A percentile compares a stretch with the other conserved stretches of the same genome.
These are phyloP conservation scores for Drosophila setosimentum DNA, from an alignment of 2,888 invertebrate species.

Conservation along the genomic window DNA sequence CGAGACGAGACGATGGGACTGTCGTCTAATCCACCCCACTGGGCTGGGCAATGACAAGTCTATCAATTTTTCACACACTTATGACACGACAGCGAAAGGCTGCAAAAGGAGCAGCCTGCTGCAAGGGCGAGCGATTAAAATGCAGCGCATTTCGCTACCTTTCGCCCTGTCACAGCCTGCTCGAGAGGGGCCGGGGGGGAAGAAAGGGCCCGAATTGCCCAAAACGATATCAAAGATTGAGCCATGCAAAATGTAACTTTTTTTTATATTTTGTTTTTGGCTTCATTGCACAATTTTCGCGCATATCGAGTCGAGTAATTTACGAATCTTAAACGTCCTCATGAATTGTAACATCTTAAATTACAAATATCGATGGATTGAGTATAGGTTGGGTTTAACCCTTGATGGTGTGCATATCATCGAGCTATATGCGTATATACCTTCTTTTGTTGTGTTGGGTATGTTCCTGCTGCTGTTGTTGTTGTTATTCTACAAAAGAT, in stretches of 20 bases:
- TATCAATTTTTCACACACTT: constrained; percentile 80
- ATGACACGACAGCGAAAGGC: constrained; percentile 60
- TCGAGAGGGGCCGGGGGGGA: neutral
- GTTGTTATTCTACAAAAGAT: neutral
- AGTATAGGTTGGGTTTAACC: neutral
- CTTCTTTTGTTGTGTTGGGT: neutral
- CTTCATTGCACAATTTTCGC: constrained; percentile 72
- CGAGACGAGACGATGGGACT: constrained; percentile 20
- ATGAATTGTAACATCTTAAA: constrained; percentile 70
- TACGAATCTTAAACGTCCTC: constrained; percentile 55
- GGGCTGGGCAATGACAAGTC: constrained; percentile 67
- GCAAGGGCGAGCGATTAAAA: constrained; percentile 51
- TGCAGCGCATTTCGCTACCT: constrained; percentile 38
- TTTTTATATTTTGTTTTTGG: neutral
- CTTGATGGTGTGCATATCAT: neutral
- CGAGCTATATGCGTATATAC: neutral
- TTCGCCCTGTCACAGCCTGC: constrained; percentile 36
- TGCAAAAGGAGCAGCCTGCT: constrained; percentile 53
- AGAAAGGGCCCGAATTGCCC: neutral
- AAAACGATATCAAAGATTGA: constrained; percentile 34
- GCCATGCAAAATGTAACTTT: constrained; percentile 66
- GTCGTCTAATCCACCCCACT: constrained; percentile 60
- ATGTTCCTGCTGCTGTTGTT: neutral
- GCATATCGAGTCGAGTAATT: constrained; percentile 69
- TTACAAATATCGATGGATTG: constrained; percentile 51